phyloP scores from a whole-genome alignment of 2,113 vertebrate species.

The Syngnathoides biaculeatus region DNA sequence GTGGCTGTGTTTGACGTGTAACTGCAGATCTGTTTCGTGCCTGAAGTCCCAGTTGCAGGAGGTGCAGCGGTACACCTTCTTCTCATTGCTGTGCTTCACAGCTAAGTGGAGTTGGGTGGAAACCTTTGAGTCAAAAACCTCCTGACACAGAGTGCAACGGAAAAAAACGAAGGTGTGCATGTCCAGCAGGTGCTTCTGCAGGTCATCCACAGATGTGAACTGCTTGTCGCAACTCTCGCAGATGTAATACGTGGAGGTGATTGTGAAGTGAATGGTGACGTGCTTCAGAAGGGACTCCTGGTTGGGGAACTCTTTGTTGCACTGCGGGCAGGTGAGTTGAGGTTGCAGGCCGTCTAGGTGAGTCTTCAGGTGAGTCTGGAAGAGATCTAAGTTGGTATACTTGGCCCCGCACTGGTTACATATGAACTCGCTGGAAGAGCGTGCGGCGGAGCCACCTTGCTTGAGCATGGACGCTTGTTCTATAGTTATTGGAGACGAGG shows the following conservation, averaged over 20 bases:
- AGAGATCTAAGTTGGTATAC: constrained; percentile 90
- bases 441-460: constrained; percentile 82
- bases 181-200: constrained; percentile 96
- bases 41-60: constrained; percentile 99
- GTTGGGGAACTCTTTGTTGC: constrained; percentile 97
- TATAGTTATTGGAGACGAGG: constrained; percentile 87
- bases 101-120: constrained; percentile 97
- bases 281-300: constrained; percentile 96
- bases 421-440: constrained; percentile 87
- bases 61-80: constrained; percentile 94
- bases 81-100: constrained; percentile 97
- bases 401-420: constrained; percentile 96
- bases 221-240: constrained; percentile 99
- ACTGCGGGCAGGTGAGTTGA: constrained; percentile 93
- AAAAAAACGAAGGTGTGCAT: constrained; percentile 99
- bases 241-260: constrained; percentile 96
- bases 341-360: constrained; percentile 91
- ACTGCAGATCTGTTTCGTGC: constrained; percentile 90
- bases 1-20: constrained; percentile 96
- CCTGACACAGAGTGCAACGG: constrained; percentile 96
- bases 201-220: constrained; percentile 96
- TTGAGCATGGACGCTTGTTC: constrained; percentile 87
- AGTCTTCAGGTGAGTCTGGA: constrained; percentile 96
- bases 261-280: constrained; percentile 95
- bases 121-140: constrained; percentile 98